Percentiles rank a stretch among this genome's conserved stretches.
These are phyloP conservation scores for Yponomeuta plumbellus DNA, from an alignment of 2,888 invertebrate genomes.

Conservation along the genomic window DNA sequence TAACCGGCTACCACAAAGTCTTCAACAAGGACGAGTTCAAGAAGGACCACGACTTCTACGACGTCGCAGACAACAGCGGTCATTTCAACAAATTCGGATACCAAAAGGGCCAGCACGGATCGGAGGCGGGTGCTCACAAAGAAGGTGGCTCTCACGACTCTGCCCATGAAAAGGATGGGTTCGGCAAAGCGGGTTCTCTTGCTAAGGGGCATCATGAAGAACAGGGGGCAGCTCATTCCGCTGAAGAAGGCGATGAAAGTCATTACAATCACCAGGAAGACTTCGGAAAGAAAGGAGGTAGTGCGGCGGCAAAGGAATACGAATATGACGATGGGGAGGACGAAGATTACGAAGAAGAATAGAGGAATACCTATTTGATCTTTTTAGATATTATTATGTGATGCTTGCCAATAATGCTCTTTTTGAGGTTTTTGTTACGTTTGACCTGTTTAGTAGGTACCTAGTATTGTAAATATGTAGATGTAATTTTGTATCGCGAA, in stretches of 20 bases:
- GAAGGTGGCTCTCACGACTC: conserved; percentile 75
- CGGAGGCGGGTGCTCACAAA: conserved; percentile 73
- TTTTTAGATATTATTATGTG: background rate
- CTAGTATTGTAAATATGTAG: conserved; percentile 40
- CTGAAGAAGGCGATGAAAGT: conserved; percentile 73
- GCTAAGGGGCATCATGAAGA: conserved; percentile 76
- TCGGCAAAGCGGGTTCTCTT: conserved; percentile 74
- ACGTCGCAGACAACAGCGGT: conserved; percentile 81
- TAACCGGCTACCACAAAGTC: conserved; percentile 83
- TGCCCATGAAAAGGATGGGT: conserved; percentile 67
- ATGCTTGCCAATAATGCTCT: background rate
- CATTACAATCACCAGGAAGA: conserved; percentile 73
- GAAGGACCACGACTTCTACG: conserved; percentile 86
- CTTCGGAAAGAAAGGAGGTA: conserved; percentile 72
- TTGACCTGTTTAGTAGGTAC: conserved; percentile 51
- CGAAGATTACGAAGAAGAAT: conserved; percentile 42
- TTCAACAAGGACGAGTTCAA: conserved; percentile 87
- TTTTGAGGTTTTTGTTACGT: conserved; percentile 58
- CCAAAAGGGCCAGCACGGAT: conserved; percentile 70
- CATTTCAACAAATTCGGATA: conserved; percentile 80
- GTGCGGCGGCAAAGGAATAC: conserved; percentile 63
- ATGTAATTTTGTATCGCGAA: conserved; percentile 13
- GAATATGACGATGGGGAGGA: conserved; percentile 54
- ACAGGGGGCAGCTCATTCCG: conserved; percentile 72
- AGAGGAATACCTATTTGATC: conserved; percentile 40